A percentile compares a stretch with the other conserved stretches of the same genome.
These are phyloP conservation scores for Scomber japonicus DNA, from an alignment of 2,113 vertebrate species.

Conservation along the genomic window DNA sequence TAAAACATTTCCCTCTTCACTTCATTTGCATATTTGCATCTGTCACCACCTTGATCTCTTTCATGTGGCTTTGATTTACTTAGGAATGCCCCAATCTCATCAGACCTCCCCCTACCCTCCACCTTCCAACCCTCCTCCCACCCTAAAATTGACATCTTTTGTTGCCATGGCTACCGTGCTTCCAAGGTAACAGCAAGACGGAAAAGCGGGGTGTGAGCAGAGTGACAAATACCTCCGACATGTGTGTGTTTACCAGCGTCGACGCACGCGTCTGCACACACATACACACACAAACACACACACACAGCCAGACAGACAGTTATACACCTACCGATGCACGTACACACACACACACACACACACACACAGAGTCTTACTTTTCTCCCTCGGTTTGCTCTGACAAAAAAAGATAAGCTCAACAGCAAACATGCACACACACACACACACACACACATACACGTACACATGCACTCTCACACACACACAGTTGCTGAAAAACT, in stretches of 20 bases:
- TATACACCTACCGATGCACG: background rate
- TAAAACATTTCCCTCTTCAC: background rate
- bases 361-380: slow-evolving; percentile 11
- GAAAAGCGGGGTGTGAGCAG: slow-evolving; percentile 81
- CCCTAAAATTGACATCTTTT: slow-evolving; percentile 79
- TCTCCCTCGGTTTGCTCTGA: slow-evolving; percentile 5
- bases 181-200: slow-evolving; percentile 86
- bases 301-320: slow-evolving; percentile 8
- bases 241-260: slow-evolving; percentile 71
- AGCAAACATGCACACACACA: background rate
- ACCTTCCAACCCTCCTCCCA: slow-evolving; percentile 30
- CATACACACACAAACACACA: slow-evolving; percentile 20
- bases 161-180: slow-evolving; percentile 86
- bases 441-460: background rate
- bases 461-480: background rate
- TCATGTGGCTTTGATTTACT: slow-evolving; percentile 59
- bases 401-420: slow-evolving; percentile 29
- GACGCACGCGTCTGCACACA: background rate
- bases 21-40: slow-evolving; percentile 12
- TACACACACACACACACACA: slow-evolving; percentile 3
- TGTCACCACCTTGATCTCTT: slow-evolving; percentile 23
- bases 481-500: slow-evolving; percentile 40
- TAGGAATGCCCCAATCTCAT: slow-evolving; percentile 66
- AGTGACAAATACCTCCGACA: slow-evolving; percentile 83
- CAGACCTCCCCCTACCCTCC: slow-evolving; percentile 18